Evolutionary conservation across 2,113 vertebrate species (phyloP).

Genomic region (Chaetops frenatus): DNA sequence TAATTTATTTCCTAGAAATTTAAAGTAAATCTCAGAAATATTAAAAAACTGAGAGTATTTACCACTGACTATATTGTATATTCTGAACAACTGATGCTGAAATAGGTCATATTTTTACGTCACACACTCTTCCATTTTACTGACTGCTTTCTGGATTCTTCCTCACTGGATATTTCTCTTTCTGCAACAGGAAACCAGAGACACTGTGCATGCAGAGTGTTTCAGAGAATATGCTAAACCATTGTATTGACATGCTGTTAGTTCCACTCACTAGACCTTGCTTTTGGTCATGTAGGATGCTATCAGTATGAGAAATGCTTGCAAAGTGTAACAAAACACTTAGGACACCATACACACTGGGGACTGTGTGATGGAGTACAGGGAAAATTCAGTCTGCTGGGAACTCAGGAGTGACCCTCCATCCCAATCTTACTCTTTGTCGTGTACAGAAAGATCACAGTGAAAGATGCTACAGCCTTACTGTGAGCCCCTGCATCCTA

Average conservation of each 20-base stretch:
- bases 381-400: not conserved
- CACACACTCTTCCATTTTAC: rapidly evolving
- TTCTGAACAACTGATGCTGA: not conserved
- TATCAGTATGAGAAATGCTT: not conserved
- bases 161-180: not conserved
- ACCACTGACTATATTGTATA: not conserved
- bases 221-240: not conserved
- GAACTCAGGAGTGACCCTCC: not conserved
- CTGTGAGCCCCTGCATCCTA: not conserved
- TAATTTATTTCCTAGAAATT: not conserved
- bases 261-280: not conserved
- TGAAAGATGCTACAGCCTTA: not conserved
- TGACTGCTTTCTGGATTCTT: not conserved
- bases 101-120: not conserved
- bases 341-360: not conserved
- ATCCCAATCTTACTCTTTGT: not conserved
- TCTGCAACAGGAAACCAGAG: not conserved
- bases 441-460: rapidly evolving
- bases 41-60: not conserved
- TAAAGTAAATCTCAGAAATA: not conserved
- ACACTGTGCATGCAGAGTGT: not conserved
- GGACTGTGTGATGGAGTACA: not conserved
- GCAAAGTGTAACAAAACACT: not conserved
- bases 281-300: not conserved
- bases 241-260: not conserved